Conservation (phyloP, 2,797 vertebrate species). For the Pteronotus mesoamericanus region DNA sequence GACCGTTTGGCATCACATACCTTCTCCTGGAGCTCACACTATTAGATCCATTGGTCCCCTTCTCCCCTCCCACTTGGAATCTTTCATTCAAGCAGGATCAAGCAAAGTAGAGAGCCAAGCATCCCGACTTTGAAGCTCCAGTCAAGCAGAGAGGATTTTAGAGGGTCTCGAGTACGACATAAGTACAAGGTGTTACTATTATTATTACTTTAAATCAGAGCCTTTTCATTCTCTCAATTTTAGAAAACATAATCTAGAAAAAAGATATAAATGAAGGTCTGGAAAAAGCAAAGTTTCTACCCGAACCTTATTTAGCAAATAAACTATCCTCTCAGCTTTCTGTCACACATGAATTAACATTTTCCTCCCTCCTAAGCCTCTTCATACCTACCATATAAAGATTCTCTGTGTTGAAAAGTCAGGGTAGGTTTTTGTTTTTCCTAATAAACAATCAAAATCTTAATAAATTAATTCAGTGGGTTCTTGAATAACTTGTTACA, state of each 20-base stretch:
- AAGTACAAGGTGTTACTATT: constrained; percentile 23
- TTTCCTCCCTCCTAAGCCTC: constrained; percentile 56
- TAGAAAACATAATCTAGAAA: constrained; percentile 3
- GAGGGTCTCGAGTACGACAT: constrained; percentile 24
- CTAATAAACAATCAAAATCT: constrained; percentile 23
- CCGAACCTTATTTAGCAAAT: not conserved
- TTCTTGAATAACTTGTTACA: not conserved
- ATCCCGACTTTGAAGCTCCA: constrained; percentile 37
- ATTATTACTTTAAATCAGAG: not conserved
- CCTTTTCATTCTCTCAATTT: constrained; percentile 10
- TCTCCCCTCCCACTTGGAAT: constrained; percentile 33
- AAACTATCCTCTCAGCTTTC: not conserved
- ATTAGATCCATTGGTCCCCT: not conserved
- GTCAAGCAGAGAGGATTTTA: constrained; percentile 36
- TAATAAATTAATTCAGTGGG: constrained; percentile 26
- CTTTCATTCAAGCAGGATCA: constrained; percentile 61
- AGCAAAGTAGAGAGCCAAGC: constrained; percentile 28
- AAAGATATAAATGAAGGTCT: not conserved
- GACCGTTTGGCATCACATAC: not conserved
- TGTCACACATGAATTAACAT: not conserved
- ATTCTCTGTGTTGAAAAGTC: not conserved
- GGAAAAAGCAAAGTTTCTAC: constrained; percentile 19
- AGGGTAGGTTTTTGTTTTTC: not conserved
- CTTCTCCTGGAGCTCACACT: not conserved
- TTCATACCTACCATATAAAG: not conserved